These are phyloP conservation scores for Battus philenor DNA, from an alignment of 1,140 invertebrate species.

Conservation along the genomic window DNA sequence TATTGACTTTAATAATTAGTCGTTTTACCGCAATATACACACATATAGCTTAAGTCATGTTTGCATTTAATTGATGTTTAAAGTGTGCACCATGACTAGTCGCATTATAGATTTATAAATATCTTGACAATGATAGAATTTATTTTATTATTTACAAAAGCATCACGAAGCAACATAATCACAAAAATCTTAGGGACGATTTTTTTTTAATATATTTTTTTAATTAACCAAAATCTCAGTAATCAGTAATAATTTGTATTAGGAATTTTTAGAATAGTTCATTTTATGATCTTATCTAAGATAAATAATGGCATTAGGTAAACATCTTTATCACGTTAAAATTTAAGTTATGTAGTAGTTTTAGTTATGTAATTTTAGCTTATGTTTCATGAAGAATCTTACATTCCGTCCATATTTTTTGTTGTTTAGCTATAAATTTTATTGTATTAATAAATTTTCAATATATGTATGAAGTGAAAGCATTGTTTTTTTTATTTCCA, in stretches of 20 bases:
- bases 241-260: too few species aligned
- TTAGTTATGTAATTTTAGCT: conserved; percentile 31
- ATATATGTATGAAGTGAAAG: conserved; percentile 55
- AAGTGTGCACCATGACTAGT: too few species aligned
- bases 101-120: neutral
- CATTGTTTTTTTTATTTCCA: conserved; percentile 47
- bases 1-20: too few species aligned
- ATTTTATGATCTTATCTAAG: too few species aligned
- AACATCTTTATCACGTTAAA: too few species aligned
- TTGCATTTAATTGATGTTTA: conserved; percentile 9
- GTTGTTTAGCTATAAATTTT: conserved; percentile 69
- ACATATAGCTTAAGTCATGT: conserved; percentile 8
- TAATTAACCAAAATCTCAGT: too few species aligned
- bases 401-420: conserved; percentile 73
- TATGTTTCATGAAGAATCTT: conserved; percentile 57
- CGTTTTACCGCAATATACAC: too few species aligned
- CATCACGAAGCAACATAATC: neutral
- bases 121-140: too few species aligned
- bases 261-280: conserved; percentile 24
- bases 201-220: too few species aligned
- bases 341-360: too few species aligned
- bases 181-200: too few species aligned
- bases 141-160: neutral
- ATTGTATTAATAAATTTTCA: conserved; percentile 59
- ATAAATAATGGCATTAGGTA: too few species aligned